A percentile compares a stretch with the other conserved stretches of the same genome.
Evolutionary conservation across 2,888 invertebrate species (phyloP).

Genomic region (Saturnia pavonia): DNA sequence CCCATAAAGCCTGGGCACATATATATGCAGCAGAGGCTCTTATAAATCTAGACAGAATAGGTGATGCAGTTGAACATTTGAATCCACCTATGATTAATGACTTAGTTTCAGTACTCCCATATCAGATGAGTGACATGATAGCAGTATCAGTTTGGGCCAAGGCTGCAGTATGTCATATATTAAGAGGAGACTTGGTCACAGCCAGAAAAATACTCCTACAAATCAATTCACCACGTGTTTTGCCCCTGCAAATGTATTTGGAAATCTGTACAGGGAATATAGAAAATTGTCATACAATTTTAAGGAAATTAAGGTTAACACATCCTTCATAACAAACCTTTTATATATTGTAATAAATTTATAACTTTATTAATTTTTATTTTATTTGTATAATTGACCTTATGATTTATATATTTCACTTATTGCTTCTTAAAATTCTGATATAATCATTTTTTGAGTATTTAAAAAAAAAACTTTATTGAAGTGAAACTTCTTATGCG

Average conservation of each 20-base stretch:
- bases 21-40: conserved; percentile 95
- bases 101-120: conserved; percentile 67
- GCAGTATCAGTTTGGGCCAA: conserved; percentile 79
- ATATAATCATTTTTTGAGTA: background rate
- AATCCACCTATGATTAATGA: conserved; percentile 87
- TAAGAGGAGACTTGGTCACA: conserved; percentile 71
- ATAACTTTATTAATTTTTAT: conserved; percentile 21
- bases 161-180: conserved; percentile 75
- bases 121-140: conserved; percentile 72
- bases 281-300: conserved; percentile 74
- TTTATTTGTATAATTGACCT: background rate
- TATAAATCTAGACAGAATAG: conserved; percentile 89
- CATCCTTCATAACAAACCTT: conserved; percentile 50
- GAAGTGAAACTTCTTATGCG: too few relatives aligned
- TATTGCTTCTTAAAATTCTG: background rate
- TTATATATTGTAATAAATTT: conserved; percentile 33
- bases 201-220: conserved; percentile 75
- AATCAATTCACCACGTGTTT: conserved; percentile 72
- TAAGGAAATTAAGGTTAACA: conserved; percentile 66
- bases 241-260: conserved; percentile 80
- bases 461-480: too few relatives aligned
- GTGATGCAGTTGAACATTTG: conserved; percentile 92
- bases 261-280: conserved; percentile 79
- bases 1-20: conserved; percentile 89
- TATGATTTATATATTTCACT: background rate